Base-by-base conservation (phyloP, 1,140 invertebrate species). In the Ladona fulva region DNA sequence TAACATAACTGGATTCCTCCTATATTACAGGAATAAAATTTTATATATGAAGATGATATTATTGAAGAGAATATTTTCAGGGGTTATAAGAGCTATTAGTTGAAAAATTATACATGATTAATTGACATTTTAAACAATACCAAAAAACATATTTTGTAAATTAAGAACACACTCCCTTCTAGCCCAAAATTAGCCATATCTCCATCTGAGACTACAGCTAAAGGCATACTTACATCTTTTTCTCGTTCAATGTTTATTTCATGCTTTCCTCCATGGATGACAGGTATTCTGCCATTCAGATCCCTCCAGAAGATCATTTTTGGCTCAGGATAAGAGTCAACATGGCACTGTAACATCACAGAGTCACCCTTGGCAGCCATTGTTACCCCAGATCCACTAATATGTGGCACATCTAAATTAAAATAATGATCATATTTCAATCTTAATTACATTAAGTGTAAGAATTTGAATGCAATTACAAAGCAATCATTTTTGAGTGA, bases 291-390 rank as follows among this genome's bases (percentile, higher is more conserved):
- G 1, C 90, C 90, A 79, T 89, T 88, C 25, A 89, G 89, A 81
- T 93, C 92, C 75, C 89, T 88, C 91, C 92, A 93, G 86, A 94
- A 94, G 8, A 92, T 89, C 79, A 94, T 90, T 80, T 92, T 91
- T 0, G 93, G 92, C 80, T 91, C 89, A 0, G 93, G 93, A 79
- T 92, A 88, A 0, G 92, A 91, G 80, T 92, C 90, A 11, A 94
- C 92, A 14, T 88, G 85, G 83, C 93, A 95, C 80, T 93, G 91
- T 25, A 95, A 83, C 3, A 89, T 90, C 0, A 92, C 91, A 0
- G 90, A 88, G 80, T 93, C 91, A 0, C 92, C 93, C 0, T 91
- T 84, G 0, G 88, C 87, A 0, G 91, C 92, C 84, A 92, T 91
- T 12, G 92, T 93, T 59, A 92, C 91, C 42, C 91, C 91, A 52